Base-by-base conservation (phyloP, 2,113 vertebrate genomes). In the Sebastes fasciatus region DNA sequence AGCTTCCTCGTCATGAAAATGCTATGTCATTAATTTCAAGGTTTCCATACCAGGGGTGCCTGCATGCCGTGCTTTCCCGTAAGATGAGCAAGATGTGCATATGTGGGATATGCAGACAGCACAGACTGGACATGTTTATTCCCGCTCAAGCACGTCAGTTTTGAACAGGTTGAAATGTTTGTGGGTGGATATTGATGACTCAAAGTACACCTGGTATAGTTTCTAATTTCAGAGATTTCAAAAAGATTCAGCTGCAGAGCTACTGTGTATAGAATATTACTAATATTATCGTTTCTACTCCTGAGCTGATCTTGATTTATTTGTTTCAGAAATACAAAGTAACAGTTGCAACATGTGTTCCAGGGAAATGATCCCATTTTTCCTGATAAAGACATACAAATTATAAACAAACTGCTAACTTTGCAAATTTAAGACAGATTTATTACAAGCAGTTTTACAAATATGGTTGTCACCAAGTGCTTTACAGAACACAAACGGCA, bases 371-470 rank as follows among this genome's bases (percentile, higher is more conserved):
- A 4, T 40, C 4, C 4, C 2, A 8, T 23, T 69, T 58, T 34
- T 23, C 14, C 48, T 52, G 26, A 75, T 77, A 48, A 69, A 75
- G 55, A 81, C 58, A 48, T 26, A 8, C 34, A 58, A 26, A 68
- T 83, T 6, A 60, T 23, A 77, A 86, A 73, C 3, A 26, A 49
- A 73, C 64, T 46, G 51, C 71, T 84, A 17, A 19, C n/a, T 21
- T 71, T 75, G 60, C 75, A 90, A 89, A 90, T 84, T 88, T 93
- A 93, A 94, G 93, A 94, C 92, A 88, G 64, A 71, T 91, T 92
- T 93, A 92, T 92, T 94, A 91, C 51, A 61, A 45, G 74, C 67
- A 43, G 45, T 62, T 89, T 66, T 60, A 85, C 84, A 90, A 92
- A 90, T 76, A 78, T 34, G 54, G 61, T 74, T 74, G 85, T 91